Evolutionary conservation across 2,113 vertebrate species (phyloP).

Genomic region (Zapornia atra): DNA sequence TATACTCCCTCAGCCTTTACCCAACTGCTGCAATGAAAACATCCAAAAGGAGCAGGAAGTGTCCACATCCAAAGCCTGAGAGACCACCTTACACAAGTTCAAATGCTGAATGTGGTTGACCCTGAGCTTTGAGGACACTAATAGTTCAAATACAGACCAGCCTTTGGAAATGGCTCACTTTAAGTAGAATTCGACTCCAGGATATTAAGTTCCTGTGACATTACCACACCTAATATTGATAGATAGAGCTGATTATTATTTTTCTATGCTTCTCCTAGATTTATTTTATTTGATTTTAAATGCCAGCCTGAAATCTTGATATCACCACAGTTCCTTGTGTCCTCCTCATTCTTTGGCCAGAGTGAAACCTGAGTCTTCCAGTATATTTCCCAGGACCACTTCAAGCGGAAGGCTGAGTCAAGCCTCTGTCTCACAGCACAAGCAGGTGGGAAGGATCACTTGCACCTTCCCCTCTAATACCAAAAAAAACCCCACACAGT

Average conservation of each 20-base stretch:
- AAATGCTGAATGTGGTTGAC: neutral
- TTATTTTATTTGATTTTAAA: neutral
- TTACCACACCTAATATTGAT: neutral
- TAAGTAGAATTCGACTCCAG: neutral
- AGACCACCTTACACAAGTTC: neutral
- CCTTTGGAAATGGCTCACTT: neutral
- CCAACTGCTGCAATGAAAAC: neutral
- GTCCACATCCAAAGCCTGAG: neutral
- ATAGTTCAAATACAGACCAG: neutral
- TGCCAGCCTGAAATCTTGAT: neutral
- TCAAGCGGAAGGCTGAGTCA: neutral
- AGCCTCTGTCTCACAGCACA: neutral
- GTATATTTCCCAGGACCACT: fast-evolving
- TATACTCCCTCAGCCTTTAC: neutral
- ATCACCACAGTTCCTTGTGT: neutral
- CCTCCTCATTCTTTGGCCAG: neutral
- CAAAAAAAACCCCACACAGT: neutral
- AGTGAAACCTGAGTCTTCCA: neutral
- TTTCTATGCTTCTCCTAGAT: neutral
- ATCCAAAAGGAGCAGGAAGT: neutral
- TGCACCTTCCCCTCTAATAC: neutral
- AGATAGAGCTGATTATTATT: neutral
- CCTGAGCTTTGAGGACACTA: neutral
- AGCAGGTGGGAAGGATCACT: neutral
- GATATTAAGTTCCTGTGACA: neutral